phyloP scores from a whole-genome alignment of 2,888 invertebrate genomes.

The Eupelmus urozonus region DNA sequence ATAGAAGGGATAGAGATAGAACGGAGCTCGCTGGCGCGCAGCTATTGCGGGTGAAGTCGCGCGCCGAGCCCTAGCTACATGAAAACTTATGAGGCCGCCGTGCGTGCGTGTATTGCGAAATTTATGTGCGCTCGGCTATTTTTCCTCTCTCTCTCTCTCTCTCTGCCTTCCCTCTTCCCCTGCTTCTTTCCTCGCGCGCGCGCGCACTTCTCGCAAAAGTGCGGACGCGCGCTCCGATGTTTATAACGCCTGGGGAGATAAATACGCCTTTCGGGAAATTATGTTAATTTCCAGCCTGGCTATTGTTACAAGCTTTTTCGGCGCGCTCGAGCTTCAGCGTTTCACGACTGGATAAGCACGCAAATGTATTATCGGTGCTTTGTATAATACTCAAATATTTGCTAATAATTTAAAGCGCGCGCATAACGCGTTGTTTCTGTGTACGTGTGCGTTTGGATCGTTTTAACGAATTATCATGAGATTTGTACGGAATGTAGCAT shows the following conservation, averaged over 20 bases:
- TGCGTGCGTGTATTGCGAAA: background rate
- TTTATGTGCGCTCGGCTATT: conserved; percentile 33
- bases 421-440: background rate
- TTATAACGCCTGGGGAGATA: background rate
- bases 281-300: conserved; percentile 39
- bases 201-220: background rate
- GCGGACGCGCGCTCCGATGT: conserved; percentile 2
- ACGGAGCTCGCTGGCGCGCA: background rate
- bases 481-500: no score
- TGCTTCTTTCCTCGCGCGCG: no score
- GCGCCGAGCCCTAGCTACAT: conserved; percentile 1
- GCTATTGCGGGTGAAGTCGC: conserved; percentile 37
- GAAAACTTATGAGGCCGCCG: conserved; percentile 31
- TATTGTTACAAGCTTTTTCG: conserved; percentile 10
- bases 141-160: background rate
- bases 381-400: conserved; percentile 50
- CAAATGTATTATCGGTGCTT: conserved; percentile 20
- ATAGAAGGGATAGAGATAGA: background rate
- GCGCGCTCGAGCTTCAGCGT: background rate
- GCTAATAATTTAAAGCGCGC: conserved; percentile 30
- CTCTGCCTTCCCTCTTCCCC: background rate
- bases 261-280: background rate
- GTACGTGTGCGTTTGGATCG: background rate
- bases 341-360: conserved; percentile 17
- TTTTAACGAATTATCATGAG: conserved; percentile 5